Evolutionary conservation across 2,888 invertebrate genomes (phyloP).

Genomic region (Phragmatobia fuliginosa): DNA sequence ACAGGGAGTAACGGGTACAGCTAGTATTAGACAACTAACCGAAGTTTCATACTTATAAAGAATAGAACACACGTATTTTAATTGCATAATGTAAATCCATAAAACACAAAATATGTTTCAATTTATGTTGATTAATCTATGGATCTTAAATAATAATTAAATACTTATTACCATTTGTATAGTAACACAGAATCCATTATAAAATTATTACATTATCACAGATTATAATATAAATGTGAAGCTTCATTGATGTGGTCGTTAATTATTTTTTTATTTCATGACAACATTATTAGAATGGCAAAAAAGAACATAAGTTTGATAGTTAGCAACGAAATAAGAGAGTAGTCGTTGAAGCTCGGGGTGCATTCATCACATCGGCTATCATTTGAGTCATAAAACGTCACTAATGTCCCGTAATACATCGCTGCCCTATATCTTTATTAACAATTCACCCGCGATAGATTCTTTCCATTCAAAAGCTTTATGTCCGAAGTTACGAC

Average conservation of each 20-base stretch:
- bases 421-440: constrained; percentile 83
- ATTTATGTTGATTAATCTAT: constrained; percentile 16
- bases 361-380: constrained; percentile 75
- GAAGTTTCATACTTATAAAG: constrained; percentile 2
- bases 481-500: constrained; percentile 83
- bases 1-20: background rate
- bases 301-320: constrained; percentile 57
- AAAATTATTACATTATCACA: constrained; percentile 12
- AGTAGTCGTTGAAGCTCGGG: constrained; percentile 57
- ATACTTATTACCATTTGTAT: constrained; percentile 6
- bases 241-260: constrained; percentile 18
- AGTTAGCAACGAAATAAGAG: constrained; percentile 64
- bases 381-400: constrained; percentile 76
- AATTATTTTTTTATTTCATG: constrained; percentile 27
- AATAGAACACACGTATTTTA: constrained; percentile 4
- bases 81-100: constrained; percentile 13
- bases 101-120: constrained; percentile 9
- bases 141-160: background rate
- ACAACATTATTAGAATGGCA: constrained; percentile 29
- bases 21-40: background rate
- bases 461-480: constrained; percentile 82
- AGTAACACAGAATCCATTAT: constrained; percentile 6
- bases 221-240: constrained; percentile 10
- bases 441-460: constrained; percentile 83
- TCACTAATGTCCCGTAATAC: constrained; percentile 83